Percentiles rank a stretch among this genome's conserved stretches.
phyloP scores from a whole-genome alignment of 2,888 invertebrate species.

The Ophion ventricosus region DNA sequence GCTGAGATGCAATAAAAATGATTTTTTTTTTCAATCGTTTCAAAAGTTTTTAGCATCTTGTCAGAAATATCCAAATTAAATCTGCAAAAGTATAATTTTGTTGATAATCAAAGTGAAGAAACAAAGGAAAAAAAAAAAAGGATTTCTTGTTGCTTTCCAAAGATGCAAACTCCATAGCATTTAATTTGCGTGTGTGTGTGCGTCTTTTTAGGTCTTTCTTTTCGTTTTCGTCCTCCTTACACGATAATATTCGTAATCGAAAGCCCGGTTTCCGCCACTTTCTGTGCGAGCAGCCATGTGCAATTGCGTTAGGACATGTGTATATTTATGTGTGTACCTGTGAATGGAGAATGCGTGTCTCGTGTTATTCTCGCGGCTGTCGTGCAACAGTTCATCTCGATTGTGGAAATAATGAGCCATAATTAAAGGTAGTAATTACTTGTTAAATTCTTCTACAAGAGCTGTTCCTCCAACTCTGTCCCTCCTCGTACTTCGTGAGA shows the following conservation, averaged over 20 bases:
- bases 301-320: constrained; percentile 28
- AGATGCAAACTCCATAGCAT: too few relatives aligned
- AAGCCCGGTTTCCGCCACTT: not conserved
- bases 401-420: constrained; percentile 63
- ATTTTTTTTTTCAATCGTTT: not conserved
- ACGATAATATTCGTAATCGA: constrained; percentile 71
- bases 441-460: constrained; percentile 63
- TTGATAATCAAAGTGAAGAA: too few relatives aligned
- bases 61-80: too few relatives aligned
- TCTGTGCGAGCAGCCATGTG: not conserved
- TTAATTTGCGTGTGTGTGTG: too few relatives aligned
- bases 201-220: constrained; percentile 14
- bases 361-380: constrained; percentile 54
- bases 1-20: too few relatives aligned
- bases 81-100: too few relatives aligned
- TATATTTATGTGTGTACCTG: constrained; percentile 41
- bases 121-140: too few relatives aligned
- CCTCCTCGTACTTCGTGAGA: constrained; percentile 9
- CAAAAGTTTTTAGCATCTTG: too few relatives aligned
- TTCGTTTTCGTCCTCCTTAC: constrained; percentile 63
- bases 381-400: constrained; percentile 47
- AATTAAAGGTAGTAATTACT: constrained; percentile 69
- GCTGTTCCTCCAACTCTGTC: constrained; percentile 34
- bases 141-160: too few relatives aligned
- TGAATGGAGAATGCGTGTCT: constrained; percentile 55